Conservation (phyloP, 2,113 vertebrate genomes). For the Hemiprocne comata region DNA sequence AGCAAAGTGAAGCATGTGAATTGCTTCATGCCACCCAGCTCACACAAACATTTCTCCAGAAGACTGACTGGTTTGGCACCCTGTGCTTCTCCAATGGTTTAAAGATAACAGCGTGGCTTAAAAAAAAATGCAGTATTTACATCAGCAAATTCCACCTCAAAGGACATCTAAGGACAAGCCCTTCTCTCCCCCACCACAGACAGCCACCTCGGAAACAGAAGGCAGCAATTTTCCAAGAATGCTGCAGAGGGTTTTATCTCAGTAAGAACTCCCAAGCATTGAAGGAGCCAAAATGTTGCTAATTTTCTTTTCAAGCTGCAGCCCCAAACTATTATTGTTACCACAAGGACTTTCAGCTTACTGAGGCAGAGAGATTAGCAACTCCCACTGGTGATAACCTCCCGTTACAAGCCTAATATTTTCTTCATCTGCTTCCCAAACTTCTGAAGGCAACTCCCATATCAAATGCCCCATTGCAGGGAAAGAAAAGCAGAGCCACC, state of each 20-base stretch:
- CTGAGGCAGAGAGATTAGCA: neutral
- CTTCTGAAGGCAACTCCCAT: neutral
- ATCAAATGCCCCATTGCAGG: neutral
- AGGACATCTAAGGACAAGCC: neutral
- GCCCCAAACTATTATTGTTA: conserved; percentile 3
- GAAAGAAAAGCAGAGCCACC: conserved; percentile 11
- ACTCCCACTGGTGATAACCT: neutral
- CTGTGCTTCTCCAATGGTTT: neutral
- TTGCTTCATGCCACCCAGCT: neutral
- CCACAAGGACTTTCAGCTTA: neutral
- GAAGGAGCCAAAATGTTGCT: conserved; percentile 21
- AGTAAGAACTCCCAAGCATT: neutral
- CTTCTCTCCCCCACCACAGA: neutral
- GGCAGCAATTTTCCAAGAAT: conserved; percentile 6
- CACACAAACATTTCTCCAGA: neutral
- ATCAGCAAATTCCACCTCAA: conserved; percentile 30
- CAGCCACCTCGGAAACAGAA: neutral
- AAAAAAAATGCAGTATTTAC: neutral
- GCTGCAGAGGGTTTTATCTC: conserved; percentile 26
- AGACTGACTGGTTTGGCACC: neutral
- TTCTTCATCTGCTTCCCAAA: neutral
- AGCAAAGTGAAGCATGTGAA: neutral
- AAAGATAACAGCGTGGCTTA: conserved; percentile 15
- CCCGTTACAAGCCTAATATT: neutral
- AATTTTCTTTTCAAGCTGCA: conserved; percentile 14